Conservation (phyloP, 2,888 invertebrate species). For the Drosophila cyrtoloma region DNA sequence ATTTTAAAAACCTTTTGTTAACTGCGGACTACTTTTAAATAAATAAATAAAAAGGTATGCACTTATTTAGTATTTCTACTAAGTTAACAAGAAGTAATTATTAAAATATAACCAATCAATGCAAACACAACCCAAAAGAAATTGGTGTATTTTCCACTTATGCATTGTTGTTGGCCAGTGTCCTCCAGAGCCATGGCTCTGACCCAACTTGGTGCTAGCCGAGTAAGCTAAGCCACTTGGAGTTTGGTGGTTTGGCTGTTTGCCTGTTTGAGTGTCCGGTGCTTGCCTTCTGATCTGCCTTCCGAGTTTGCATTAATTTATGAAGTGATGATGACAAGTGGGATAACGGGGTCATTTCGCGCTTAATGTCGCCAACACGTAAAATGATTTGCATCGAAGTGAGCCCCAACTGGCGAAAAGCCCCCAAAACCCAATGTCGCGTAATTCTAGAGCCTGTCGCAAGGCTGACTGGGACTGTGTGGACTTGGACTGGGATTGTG, state of each 20-base stretch:
- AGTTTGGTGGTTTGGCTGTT: background rate
- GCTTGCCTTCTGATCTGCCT: conserved; percentile 45
- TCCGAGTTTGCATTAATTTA: conserved; percentile 78
- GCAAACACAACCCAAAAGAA: background rate
- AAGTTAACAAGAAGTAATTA: background rate
- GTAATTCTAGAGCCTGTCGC: conserved; percentile 75
- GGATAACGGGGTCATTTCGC: conserved; percentile 83
- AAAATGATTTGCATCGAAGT: conserved; percentile 80
- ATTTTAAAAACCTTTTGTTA: no score
- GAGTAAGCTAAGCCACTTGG: conserved; percentile 24
- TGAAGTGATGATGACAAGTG: conserved; percentile 83
- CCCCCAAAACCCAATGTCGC: conserved; percentile 59
- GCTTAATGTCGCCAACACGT: conserved; percentile 84
- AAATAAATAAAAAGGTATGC: background rate
- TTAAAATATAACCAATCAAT: background rate
- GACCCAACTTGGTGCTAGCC: conserved; percentile 34
- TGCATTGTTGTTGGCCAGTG: conserved; percentile 17
- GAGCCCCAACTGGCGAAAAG: conserved; percentile 27
- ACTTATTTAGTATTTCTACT: background rate
- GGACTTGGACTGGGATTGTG: conserved; percentile 25
- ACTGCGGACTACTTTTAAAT: background rate
- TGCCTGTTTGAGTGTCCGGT: background rate
- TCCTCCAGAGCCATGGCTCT: conserved; percentile 30
- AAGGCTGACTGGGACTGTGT: conserved; percentile 55
- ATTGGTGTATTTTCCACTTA: background rate